A percentile compares a stretch with the other conserved stretches of the same genome.
Evolutionary conservation across 92 coral and sea anemone species (phyloP).

Genomic region (Parazoanthus darwini): DNA sequence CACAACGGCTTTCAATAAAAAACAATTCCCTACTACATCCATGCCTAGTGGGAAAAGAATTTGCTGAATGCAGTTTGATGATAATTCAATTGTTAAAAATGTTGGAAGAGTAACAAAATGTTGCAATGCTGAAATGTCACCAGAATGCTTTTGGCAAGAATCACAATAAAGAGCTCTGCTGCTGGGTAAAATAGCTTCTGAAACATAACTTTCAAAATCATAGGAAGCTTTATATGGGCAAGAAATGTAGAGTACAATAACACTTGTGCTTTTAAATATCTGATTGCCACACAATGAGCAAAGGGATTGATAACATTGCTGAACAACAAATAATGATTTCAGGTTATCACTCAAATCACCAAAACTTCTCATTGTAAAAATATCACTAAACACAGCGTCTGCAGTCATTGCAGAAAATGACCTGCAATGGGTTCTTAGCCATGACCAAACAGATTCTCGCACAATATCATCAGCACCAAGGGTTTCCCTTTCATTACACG

Average conservation of each 20-base stretch:
- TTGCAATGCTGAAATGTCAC: constrained; percentile 57
- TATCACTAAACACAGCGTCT: constrained; percentile 72
- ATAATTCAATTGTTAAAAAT: constrained; percentile 50
- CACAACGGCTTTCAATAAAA: constrained; percentile 50
- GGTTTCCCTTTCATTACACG: constrained; percentile 42
- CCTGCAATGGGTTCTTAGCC: constrained; percentile 37
- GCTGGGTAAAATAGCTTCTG: constrained; percentile 56
- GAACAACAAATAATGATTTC: constrained; percentile 59
- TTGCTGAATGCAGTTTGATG: constrained; percentile 48
- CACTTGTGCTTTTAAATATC: constrained; percentile 56
- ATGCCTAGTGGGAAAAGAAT: constrained; percentile 39
- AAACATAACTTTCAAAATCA: constrained; percentile 57
- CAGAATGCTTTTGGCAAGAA: constrained; percentile 54
- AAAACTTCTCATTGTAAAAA: constrained; percentile 50
- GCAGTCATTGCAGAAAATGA: constrained; percentile 70
- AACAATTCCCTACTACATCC: constrained; percentile 45
- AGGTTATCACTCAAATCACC: constrained; percentile 57
- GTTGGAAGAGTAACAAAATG: constrained; percentile 56
- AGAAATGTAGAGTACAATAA: constrained; percentile 61
- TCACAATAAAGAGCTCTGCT: constrained; percentile 61
- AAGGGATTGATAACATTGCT: constrained; percentile 43
- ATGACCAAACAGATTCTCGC: constrained; percentile 69
- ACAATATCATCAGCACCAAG: constrained; percentile 50
- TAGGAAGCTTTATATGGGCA: constrained; percentile 29
- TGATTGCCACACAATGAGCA: constrained; percentile 57